Evolutionary conservation across 2,888 invertebrate genomes (phyloP).

Genomic region (Drosophila kanekoi): DNA sequence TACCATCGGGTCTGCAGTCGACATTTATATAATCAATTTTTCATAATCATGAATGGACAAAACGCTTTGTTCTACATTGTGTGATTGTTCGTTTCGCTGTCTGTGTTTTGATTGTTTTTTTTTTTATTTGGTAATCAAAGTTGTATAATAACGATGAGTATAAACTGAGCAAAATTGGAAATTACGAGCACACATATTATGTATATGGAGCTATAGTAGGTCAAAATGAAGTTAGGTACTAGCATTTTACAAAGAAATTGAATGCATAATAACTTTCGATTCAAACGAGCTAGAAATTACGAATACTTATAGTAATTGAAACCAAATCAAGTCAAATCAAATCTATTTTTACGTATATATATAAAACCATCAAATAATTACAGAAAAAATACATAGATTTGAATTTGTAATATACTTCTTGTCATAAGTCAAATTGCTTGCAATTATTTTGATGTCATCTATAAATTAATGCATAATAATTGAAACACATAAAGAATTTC

Average conservation of each 20-base stretch:
- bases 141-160: slow-evolving; percentile 31
- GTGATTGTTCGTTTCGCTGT: slow-evolving; percentile 38
- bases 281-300: slow-evolving; percentile 76
- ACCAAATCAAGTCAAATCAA: slow-evolving; percentile 30
- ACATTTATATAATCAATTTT: slow-evolving; percentile 57
- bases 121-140: slow-evolving; percentile 19
- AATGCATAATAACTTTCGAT: slow-evolving; percentile 65
- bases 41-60: slow-evolving; percentile 33
- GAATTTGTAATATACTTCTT: slow-evolving; percentile 31
- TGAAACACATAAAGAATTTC: slow-evolving; percentile 52
- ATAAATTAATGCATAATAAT: slow-evolving; percentile 55
- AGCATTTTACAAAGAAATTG: slow-evolving; percentile 64
- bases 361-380: slow-evolving; percentile 52
- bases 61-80: slow-evolving; percentile 44
- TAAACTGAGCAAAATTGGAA: slow-evolving; percentile 37
- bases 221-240: slow-evolving; percentile 55
- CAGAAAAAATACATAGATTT: slow-evolving; percentile 17
- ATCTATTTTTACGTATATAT: slow-evolving; percentile 2
- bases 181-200: slow-evolving; percentile 38
- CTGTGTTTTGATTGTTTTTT: slow-evolving; percentile 35
- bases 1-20: slow-evolving; percentile 85
- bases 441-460: slow-evolving; percentile 66
- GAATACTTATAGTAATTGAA: slow-evolving; percentile 47
- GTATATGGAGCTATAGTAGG: slow-evolving; percentile 36
- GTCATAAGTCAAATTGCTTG: slow-evolving; percentile 52